Percentiles rank a stretch among this genome's conserved stretches.
These are phyloP conservation scores for Nothoprocta pentlandii DNA, from an alignment of 2,113 vertebrate genomes.

Conservation along the genomic window DNA sequence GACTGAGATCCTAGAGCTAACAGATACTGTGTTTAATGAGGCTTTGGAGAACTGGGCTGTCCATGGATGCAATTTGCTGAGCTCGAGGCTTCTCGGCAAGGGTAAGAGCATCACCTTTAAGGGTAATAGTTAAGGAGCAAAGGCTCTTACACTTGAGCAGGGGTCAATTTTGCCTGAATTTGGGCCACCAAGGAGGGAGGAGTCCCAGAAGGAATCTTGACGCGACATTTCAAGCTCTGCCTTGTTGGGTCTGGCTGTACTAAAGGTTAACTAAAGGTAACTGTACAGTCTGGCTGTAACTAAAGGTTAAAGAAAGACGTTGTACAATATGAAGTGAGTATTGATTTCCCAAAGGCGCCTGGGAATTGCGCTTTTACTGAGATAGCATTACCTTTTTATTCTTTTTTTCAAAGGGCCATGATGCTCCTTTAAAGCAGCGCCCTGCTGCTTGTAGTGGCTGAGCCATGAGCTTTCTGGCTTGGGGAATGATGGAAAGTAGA, in stretches of 20 bases:
- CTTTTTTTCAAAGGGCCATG: background rate
- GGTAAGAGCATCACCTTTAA: background rate
- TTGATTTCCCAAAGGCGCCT: slow-evolving; percentile 53
- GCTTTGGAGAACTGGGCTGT: accelerated
- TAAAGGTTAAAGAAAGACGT: slow-evolving; percentile 48
- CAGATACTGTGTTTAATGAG: background rate
- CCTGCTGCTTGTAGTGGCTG: background rate
- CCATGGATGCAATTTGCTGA: background rate
- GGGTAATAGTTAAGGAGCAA: background rate
- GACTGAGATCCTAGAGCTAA: background rate
- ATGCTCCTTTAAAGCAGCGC: background rate
- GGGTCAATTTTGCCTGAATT: background rate
- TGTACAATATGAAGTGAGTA: background rate
- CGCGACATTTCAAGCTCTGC: too few relatives aligned
- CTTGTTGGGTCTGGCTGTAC: background rate
- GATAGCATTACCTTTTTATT: background rate
- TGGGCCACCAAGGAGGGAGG: background rate
- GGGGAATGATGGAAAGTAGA: background rate
- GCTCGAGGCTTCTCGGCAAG: accelerated
- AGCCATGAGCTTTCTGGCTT: background rate
- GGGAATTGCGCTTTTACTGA: background rate
- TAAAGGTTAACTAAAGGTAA: too few relatives aligned
- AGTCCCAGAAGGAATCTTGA: too few relatives aligned
- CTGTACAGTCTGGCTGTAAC: too few relatives aligned
- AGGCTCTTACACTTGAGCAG: accelerated